phyloP scores from a whole-genome alignment of 2,113 vertebrate species.

The Lates calcarifer region DNA sequence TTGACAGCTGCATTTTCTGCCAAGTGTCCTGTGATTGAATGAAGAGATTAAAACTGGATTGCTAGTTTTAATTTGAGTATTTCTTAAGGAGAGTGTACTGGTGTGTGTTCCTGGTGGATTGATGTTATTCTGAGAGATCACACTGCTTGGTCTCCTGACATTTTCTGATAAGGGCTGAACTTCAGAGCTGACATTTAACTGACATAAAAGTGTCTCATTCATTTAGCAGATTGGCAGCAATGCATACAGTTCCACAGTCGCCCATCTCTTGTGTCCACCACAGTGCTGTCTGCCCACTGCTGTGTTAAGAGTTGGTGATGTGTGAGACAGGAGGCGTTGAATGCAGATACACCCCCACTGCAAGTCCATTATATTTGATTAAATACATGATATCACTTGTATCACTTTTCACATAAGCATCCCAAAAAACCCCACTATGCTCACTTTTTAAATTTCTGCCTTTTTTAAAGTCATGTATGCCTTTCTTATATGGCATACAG shows the following conservation, averaged over 20 bases:
- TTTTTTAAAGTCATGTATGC: background rate
- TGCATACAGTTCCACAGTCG: background rate
- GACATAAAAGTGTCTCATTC: constrained; percentile 35
- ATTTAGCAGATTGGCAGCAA: constrained; percentile 36
- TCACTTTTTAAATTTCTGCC: background rate
- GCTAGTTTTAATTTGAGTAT: background rate
- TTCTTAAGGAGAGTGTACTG: background rate
- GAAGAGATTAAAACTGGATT: background rate
- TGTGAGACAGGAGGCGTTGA: constrained; percentile 55
- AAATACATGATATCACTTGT: constrained; percentile 24
- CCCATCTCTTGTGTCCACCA: constrained; percentile 35
- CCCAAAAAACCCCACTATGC: constrained; percentile 2
- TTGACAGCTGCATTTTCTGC: background rate
- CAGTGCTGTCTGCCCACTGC: constrained; percentile 7
- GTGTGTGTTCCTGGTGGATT: constrained; percentile 15
- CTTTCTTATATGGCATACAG: background rate
- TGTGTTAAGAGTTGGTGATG: constrained; percentile 46
- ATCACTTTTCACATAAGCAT: constrained; percentile 42
- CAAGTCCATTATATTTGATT: constrained; percentile 47
- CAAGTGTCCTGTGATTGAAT: background rate
- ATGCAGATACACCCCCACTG: constrained; percentile 39
- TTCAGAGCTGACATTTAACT: constrained; percentile 56
- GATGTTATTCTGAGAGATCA: constrained; percentile 22
- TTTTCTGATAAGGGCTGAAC: constrained; percentile 47
- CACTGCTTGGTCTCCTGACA: constrained; percentile 29